phyloP scores from a whole-genome alignment of 2,113 vertebrate species.

The Dasyurus viverrinus region DNA sequence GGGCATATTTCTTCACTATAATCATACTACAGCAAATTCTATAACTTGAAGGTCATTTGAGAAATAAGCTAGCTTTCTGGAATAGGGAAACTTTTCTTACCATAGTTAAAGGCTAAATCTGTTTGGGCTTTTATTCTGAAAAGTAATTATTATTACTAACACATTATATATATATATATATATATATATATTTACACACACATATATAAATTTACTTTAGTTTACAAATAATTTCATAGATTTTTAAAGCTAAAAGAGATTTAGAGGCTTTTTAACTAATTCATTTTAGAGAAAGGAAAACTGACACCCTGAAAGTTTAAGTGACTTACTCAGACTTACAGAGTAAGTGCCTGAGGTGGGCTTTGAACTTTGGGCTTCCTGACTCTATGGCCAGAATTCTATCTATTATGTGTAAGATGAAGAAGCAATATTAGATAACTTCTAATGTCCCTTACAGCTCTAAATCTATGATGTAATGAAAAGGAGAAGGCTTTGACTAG shows the following conservation, averaged over 20 bases:
- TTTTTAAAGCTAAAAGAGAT: not conserved
- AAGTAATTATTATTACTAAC: constrained; percentile 26
- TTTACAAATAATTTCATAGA: not conserved
- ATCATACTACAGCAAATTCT: not conserved
- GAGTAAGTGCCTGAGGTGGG: not conserved
- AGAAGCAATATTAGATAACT: not conserved
- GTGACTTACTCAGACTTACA: not conserved
- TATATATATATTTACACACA: no score
- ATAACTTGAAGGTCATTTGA: not conserved
- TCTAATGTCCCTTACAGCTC: not conserved
- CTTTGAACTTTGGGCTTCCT: not conserved
- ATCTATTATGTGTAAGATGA: not conserved
- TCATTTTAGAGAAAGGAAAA: not conserved
- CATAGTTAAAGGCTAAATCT: constrained; percentile 33
- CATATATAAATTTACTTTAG: no score
- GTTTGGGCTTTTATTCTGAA: constrained; percentile 17
- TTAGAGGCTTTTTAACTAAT: not conserved
- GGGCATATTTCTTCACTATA: not conserved
- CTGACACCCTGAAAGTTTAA: not conserved
- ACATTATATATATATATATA: not conserved
- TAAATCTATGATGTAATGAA: not conserved
- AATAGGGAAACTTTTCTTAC: not conserved
- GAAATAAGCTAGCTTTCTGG: constrained; percentile 17
- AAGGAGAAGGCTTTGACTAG: not conserved
- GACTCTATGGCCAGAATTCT: not conserved